A percentile compares a stretch with the other conserved stretches of the same genome.
These are phyloP conservation scores for Erinaceus europaeus DNA, from an alignment of 2,113 vertebrate species.

Conservation along the genomic window DNA sequence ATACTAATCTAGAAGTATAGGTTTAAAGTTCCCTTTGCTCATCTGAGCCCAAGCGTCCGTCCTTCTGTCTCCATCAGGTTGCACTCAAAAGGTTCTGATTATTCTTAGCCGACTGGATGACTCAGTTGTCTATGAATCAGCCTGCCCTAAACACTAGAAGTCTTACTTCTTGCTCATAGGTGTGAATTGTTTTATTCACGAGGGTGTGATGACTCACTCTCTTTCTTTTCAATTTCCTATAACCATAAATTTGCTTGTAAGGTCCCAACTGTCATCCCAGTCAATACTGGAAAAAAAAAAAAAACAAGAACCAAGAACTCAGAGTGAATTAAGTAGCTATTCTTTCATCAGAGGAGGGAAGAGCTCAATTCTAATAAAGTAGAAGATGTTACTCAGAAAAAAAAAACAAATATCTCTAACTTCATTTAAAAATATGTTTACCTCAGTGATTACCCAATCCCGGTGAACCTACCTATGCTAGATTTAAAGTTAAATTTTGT, in stretches of 20 bases:
- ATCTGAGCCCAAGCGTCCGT: too few relatives aligned
- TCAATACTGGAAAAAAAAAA: too few relatives aligned
- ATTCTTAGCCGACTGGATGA: not conserved
- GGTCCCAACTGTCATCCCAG: not conserved
- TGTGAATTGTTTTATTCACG: not conserved
- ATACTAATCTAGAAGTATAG: not conserved
- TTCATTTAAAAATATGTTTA: not conserved
- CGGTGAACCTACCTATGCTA: not conserved
- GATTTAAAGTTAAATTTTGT: not conserved
- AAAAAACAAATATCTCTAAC: not conserved
- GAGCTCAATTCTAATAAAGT: not conserved
- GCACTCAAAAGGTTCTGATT: not conserved
- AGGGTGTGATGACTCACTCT: not conserved
- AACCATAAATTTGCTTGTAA: not conserved
- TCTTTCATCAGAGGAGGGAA: not conserved
- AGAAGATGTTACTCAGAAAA: not conserved
- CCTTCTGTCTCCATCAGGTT: not conserved
- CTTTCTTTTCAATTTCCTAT: not conserved
- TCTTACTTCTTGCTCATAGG: not conserved
- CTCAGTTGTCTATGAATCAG: not conserved
- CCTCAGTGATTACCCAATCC: fast-evolving
- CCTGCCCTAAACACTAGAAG: not conserved
- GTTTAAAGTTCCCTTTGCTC: not conserved
- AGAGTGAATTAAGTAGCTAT: not conserved
- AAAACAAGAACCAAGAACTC: not conserved